Percentiles rank a stretch among this genome's conserved stretches.
These are phyloP conservation scores for Carollia perspicillata DNA, from an alignment of 2,113 vertebrate genomes.

Conservation along the genomic window DNA sequence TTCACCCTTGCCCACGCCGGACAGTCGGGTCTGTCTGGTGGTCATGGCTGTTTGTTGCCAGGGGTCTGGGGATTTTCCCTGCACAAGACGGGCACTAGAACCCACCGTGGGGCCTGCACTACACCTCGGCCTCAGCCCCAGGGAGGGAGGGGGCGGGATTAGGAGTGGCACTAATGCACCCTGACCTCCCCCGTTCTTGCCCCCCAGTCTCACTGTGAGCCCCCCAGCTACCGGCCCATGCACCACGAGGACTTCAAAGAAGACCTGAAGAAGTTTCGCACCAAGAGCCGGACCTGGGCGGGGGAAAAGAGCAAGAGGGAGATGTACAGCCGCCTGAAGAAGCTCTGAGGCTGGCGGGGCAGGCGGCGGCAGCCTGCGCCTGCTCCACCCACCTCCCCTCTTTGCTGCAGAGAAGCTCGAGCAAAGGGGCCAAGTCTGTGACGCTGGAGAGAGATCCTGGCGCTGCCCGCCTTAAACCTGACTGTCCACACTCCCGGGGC, in stretches of 20 bases:
- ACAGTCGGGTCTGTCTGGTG: neutral
- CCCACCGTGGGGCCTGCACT: neutral
- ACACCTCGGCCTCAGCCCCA: neutral
- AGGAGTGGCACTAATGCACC: accelerated
- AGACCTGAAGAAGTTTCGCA: slow-evolving; percentile 90
- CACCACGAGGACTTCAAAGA: slow-evolving; percentile 95
- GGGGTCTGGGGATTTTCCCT: neutral
- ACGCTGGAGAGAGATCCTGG: neutral
- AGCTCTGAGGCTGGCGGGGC: slow-evolving; percentile 80
- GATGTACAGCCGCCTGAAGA: slow-evolving; percentile 95
- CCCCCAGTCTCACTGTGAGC: slow-evolving; percentile 90
- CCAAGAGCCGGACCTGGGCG: slow-evolving; percentile 94
- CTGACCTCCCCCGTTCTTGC: neutral
- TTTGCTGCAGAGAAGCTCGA: neutral
- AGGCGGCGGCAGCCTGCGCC: neutral
- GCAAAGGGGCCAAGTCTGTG: neutral
- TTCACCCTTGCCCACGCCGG: neutral
- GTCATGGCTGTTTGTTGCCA: neutral
- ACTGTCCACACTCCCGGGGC: neutral
- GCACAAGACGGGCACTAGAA: neutral
- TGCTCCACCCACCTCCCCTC: neutral
- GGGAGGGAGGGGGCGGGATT: too few relatives aligned
- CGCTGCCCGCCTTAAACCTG: neutral
- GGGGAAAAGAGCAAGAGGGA: slow-evolving; percentile 96
- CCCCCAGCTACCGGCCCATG: slow-evolving; percentile 95